Evolutionary conservation across 1,140 invertebrate genomes (phyloP), one percentile per base, ranked within the genome.

Genomic region (Heterodera carotae): DNA sequence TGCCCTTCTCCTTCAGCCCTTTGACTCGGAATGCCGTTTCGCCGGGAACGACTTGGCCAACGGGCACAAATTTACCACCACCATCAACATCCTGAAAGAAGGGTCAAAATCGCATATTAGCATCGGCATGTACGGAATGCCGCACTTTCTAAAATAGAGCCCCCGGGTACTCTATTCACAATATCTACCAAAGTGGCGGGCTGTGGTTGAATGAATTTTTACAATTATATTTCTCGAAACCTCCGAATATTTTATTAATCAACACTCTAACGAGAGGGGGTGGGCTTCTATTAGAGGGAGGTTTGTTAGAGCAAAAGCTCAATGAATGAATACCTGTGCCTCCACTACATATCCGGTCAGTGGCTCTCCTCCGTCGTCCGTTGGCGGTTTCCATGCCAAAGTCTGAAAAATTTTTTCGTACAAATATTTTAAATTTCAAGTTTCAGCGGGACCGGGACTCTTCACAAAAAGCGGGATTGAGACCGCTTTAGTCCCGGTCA

Each of bases 301-400:
- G 18, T 18, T 18, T 18, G 48, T 22, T 8, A 43, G 2, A 1
- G 12, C 12, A 8, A 43, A 43, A 43, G n/a, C 12, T 43, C 12
- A 43, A 43, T 2, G 12, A 43, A 43, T 43, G 12, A 56, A 56
- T 56, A 39, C 72, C 72, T 87, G 85, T 27, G 85, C 85, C 69
- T 87, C 85, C 73, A 87, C 79, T 15, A 88, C 73, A 75, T 88
- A 87, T 33, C 85, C 84, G 31, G 76, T 80, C 8, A 86, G 66
- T 36, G 85, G 85, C 72, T 94, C 93, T 39, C 97, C 97, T 84
- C 97, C 97, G 89, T 99, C 96, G 88, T 99, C 96, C 86, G 96
- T 94, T 31, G 97, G 96, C 87, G 96, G 95, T 77, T 95, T 92
- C 97, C 97, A 99, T 84, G 93, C 92, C 1, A 99, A 89, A 84